Conservation (phyloP, 2,113 vertebrate species). For the Atlantisia rogersi region DNA sequence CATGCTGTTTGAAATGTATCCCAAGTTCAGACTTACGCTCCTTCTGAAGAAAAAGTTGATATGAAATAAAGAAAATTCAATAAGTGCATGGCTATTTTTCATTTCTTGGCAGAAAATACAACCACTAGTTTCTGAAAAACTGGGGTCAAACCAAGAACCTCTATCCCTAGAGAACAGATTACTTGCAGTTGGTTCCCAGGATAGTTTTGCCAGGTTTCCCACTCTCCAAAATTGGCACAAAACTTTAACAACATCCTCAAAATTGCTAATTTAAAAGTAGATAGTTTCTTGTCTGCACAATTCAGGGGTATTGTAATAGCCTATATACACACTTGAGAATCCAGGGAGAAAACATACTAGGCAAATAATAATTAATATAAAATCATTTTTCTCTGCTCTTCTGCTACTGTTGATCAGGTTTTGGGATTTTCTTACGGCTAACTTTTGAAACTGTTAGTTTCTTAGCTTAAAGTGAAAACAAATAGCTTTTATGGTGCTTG, state of each 20-base stretch:
- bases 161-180: constrained; percentile 17
- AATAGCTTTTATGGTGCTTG: background rate
- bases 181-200: constrained; percentile 38
- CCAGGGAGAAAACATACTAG: background rate
- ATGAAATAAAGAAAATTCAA: background rate
- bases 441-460: background rate
- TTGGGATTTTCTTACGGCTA: background rate
- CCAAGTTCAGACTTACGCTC: background rate
- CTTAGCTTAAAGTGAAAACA: background rate
- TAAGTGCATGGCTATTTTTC: background rate
- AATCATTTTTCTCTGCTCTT: background rate
- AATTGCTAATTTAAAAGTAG: background rate
- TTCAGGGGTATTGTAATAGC: background rate
- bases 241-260: background rate
- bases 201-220: constrained; percentile 30
- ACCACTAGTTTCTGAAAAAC: background rate
- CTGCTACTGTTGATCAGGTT: background rate
- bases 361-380: background rate
- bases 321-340: background rate
- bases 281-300: background rate
- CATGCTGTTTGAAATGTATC: background rate
- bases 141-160: constrained; percentile 8
- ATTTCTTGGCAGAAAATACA: constrained; percentile 32
- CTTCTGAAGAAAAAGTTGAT: background rate
- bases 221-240: background rate